Conservation (phyloP, 2,797 vertebrate genomes). For the Argyrosomus regius region DNA sequence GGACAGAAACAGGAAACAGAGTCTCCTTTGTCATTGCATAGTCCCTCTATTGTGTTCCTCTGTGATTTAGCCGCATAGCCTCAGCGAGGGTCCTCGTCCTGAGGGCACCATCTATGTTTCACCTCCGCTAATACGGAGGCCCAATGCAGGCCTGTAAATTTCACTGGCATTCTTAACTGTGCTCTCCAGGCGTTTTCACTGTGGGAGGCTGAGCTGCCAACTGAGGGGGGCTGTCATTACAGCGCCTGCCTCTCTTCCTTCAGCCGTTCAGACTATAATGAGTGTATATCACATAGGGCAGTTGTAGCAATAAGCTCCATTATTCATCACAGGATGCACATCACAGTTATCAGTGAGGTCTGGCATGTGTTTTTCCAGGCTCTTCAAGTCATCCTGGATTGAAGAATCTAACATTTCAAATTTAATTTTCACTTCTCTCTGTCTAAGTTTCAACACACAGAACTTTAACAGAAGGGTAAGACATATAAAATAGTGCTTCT, state of each 20-base stretch:
- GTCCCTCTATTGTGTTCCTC: conserved; percentile 72
- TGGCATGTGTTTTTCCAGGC: conserved; percentile 41
- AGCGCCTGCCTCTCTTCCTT: conserved; percentile 59
- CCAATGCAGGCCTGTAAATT: conserved; percentile 74
- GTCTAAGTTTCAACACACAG: conserved; percentile 6
- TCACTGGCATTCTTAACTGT: conserved; percentile 70
- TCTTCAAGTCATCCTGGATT: conserved; percentile 30
- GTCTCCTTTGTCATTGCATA: conserved; percentile 76
- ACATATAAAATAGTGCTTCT: conserved; percentile 32
- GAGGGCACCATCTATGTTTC: conserved; percentile 71
- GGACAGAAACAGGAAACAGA: conserved; percentile 74
- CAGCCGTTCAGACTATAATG: conserved; percentile 43
- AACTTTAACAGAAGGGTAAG: conserved; percentile 30
- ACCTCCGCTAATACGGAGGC: conserved; percentile 69
- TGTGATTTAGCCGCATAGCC: conserved; percentile 55
- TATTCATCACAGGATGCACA: conserved; percentile 31
- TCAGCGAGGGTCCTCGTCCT: conserved; percentile 62
- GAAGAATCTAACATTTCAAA: conserved; percentile 33
- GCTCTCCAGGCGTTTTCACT: conserved; percentile 73
- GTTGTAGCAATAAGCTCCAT: conserved; percentile 33
- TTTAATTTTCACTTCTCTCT: conserved; percentile 31
- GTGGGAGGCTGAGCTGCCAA: conserved; percentile 73
- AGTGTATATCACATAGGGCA: conserved; percentile 34
- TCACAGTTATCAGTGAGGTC: conserved; percentile 30
- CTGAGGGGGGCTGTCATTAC: conserved; percentile 70